Percentiles rank a stretch among this genome's conserved stretches.
Evolutionary conservation across 2,113 vertebrate species (phyloP).

Genomic region (Myrmophylax atrothorax): DNA sequence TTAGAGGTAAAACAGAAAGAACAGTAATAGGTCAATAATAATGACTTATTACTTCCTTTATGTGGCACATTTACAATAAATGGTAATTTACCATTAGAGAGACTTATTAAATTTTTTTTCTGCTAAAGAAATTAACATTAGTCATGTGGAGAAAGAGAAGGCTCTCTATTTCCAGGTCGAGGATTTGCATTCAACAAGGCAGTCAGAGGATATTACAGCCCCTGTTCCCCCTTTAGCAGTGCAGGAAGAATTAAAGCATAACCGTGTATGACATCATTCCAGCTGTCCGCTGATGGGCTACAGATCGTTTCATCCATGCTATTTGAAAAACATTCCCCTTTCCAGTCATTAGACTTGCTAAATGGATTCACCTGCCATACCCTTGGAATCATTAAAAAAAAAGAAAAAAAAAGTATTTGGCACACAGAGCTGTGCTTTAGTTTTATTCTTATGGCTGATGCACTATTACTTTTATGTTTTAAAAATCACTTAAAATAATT

Average conservation of each 20-base stretch:
- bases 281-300: constrained; percentile 62
- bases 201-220: constrained; percentile 57
- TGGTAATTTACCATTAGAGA: constrained; percentile 79
- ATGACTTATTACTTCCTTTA: constrained; percentile 81
- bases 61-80: constrained; percentile 80
- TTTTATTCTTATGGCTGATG: not conserved
- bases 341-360: constrained; percentile 71
- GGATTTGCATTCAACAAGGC: constrained; percentile 70
- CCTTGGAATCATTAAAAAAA: constrained; percentile 33
- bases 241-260: constrained; percentile 75
- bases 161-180: constrained; percentile 56
- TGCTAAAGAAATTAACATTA: constrained; percentile 75
- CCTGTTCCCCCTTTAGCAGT: constrained; percentile 52
- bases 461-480: not conserved
- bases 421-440: not conserved
- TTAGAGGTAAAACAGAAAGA: constrained; percentile 76
- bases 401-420: not conserved
- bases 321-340: constrained; percentile 73
- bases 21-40: constrained; percentile 79
- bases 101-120: constrained; percentile 68
- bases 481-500: not conserved
- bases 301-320: constrained; percentile 63
- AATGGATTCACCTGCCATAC: constrained; percentile 63
- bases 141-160: constrained; percentile 67
- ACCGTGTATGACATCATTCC: constrained; percentile 75